Conservation (phyloP, 2,797 vertebrate species). For the Acrossocheilus fasciatus region DNA sequence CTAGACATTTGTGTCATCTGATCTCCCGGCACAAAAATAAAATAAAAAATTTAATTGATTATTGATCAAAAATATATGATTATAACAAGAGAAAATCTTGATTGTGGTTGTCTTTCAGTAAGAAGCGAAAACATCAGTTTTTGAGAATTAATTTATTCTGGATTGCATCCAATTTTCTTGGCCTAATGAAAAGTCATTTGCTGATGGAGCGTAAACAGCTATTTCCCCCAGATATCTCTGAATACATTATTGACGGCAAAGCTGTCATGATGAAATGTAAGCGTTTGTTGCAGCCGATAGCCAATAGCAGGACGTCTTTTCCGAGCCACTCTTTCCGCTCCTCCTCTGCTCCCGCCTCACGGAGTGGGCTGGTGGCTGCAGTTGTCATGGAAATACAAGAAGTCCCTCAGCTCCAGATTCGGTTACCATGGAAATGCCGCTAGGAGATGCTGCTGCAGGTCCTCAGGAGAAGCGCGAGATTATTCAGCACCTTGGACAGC, state of each 20-base stretch:
- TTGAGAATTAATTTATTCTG: neutral
- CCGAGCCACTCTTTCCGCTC: slow-evolving; percentile 66
- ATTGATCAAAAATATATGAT: neutral
- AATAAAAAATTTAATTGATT: slow-evolving; percentile 33
- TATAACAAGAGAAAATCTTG: neutral
- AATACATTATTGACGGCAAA: neutral
- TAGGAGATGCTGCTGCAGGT: slow-evolving; percentile 65
- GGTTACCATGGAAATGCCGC: slow-evolving; percentile 89
- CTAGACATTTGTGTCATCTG: neutral
- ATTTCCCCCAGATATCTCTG: neutral
- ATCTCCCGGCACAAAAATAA: slow-evolving; percentile 22
- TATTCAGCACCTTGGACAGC: slow-evolving; percentile 74
- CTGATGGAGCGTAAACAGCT: slow-evolving; percentile 10
- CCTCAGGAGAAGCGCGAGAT: slow-evolving; percentile 61
- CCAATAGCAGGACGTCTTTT: slow-evolving; percentile 75
- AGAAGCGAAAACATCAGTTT: neutral
- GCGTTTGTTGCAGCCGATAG: slow-evolving; percentile 70
- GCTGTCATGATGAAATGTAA: slow-evolving; percentile 42
- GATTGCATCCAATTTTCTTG: neutral
- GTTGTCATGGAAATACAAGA: slow-evolving; percentile 92
- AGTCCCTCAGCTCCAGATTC: slow-evolving; percentile 69
- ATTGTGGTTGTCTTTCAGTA: neutral
- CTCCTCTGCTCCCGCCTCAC: slow-evolving; percentile 67
- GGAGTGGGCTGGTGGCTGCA: slow-evolving; percentile 69
- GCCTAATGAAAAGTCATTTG: neutral